A percentile compares a stretch with the other conserved stretches of the same genome.
Evolutionary conservation across 2,888 invertebrate species (phyloP).

Genomic region (Mesorhabditis spiculigera): DNA sequence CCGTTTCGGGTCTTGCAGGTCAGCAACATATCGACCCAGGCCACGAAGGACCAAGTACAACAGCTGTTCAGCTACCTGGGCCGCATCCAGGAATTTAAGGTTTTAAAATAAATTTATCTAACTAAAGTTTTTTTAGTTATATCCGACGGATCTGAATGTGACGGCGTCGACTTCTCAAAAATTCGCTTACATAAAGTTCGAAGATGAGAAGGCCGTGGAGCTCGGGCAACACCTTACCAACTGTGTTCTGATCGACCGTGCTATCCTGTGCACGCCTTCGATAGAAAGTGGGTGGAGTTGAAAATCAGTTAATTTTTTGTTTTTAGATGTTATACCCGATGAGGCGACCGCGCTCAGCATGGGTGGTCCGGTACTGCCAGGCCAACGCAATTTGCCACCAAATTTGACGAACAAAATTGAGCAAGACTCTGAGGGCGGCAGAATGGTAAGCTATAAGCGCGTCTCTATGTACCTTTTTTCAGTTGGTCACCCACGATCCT

Average conservation of each 20-base stretch:
- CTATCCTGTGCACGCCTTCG: constrained; percentile 88
- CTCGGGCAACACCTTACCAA: constrained; percentile 98
- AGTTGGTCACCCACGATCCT: constrained; percentile 84
- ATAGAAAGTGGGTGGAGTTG: constrained; percentile 35
- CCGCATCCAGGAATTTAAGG: constrained; percentile 53
- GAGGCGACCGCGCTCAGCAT: constrained; percentile 88
- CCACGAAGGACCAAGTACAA: constrained; percentile 53
- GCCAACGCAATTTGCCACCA: constrained; percentile 71
- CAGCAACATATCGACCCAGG: constrained; percentile 53
- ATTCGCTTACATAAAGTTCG: constrained; percentile 93
- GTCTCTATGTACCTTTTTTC: constrained; percentile 17
- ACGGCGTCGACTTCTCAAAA: constrained; percentile 60
- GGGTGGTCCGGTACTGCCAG: constrained; percentile 74
- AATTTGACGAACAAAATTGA: constrained; percentile 77
- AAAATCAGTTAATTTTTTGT: constrained; percentile 7
- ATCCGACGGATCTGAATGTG: constrained; percentile 47
- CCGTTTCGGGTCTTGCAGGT: constrained; percentile 47
- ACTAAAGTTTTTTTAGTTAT: constrained; percentile 37
- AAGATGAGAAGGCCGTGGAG: constrained; percentile 79
- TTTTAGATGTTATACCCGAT: constrained; percentile 69
- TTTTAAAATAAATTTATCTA: constrained; percentile 14
- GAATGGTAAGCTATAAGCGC: constrained; percentile 34
- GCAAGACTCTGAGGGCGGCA: constrained; percentile 45
- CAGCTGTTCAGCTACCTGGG: constrained; percentile 54
- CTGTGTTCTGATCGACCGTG: constrained; percentile 96